Base-by-base conservation (phyloP, 2,113 vertebrate species). In the Formicarius rufipectus region DNA sequence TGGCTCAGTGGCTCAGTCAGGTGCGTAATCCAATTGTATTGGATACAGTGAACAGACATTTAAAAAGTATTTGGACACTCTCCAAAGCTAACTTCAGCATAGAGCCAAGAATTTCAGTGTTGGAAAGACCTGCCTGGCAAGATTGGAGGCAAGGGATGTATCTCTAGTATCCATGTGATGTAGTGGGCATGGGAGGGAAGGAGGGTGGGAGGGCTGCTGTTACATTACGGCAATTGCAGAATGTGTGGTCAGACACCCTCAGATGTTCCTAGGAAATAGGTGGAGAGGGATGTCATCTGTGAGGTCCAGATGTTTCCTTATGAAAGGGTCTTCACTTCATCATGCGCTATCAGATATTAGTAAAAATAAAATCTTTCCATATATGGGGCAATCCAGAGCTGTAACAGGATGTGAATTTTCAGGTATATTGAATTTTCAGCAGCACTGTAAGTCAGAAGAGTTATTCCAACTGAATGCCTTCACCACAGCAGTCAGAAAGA, bases 11-110 rank as follows among this genome's bases (percentile, higher is more conserved):
- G 8, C 79, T 93, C 62, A 71, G 58, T 31, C 67, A 96, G 88
- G 87, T 94, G 74, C 69, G 56, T 59, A 63, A 90, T 39, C 44
- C 16, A 1, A 35, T 94, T 95, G 82, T 93, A 62, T 53, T 50
- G 79, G 89, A 93, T 88, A 62, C 79, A 80, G 53, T 39, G n/a
- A 88, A 66, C 49, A 92, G 58, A 55, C 2, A 0, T 80, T 40
- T 83, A 13, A 71, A 56, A 89, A 82, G 82, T 40, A 52, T 82
- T 92, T 95, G 88, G 68, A 83, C 63, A 74, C 6, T 55, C 90
- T 94, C 94, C 95, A 93, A 88, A 93, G 59, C n/a, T 62, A 80
- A 77, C 50, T 91, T 93, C 45, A 86, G 59, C 68, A 47, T 1
- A 44, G 27, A 83, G 76, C 80, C 88, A 90, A 90, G 86, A 96